Base-by-base conservation (phyloP, 1,140 invertebrate species). In the Saccostrea glomerata region DNA sequence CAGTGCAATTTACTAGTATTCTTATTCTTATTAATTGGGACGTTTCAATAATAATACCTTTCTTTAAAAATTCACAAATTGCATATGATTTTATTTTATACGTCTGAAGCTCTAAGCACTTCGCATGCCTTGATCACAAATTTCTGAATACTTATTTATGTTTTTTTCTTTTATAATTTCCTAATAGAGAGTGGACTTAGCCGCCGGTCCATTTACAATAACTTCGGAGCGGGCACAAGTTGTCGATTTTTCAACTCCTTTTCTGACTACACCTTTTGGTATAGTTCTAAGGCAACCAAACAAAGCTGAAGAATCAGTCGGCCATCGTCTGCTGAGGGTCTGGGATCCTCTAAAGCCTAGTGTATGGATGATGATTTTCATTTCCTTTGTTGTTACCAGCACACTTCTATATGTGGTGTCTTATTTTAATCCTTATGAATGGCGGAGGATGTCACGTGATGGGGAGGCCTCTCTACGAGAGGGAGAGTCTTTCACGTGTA, bases 401-500 rank as follows among this genome's bases (percentile, higher is more conserved):
- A 98, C 98, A 88, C 97, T 99, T 1, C 96, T 99, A 2, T 99
- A 98, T 95, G 97, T 94, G 55, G 93, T 94, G 66, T 99, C 73
- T 15, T 96, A 97, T 92, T 99, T 99, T 95, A 98, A 98, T 9
- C 98, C 98, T 0, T 98, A 98, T 94, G 99, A 99, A 95, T 99
- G 98, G 98, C 96, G 97, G 86, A 97, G 94, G 60, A 94, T 95
- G 92, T 90, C 93, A 83, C 90, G 87, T 63, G 92, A 93, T 70
- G 87, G 90, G 17, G 90, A 93, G 82, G 92, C 92, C 2, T 92
- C 91, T 1, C 20, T 91, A 0, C 87, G 92, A 13, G 93, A 94
- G 82, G 90, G 86, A 1, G 93, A 94, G 86, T 92, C 93, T 2
- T 94, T 94, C 86, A 94, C 91, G 4, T 94, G 94, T 85, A 87